These are phyloP conservation scores for Scomberomorus guttatus DNA, from an alignment of 2,797 vertebrate species.

Conservation along the genomic window DNA sequence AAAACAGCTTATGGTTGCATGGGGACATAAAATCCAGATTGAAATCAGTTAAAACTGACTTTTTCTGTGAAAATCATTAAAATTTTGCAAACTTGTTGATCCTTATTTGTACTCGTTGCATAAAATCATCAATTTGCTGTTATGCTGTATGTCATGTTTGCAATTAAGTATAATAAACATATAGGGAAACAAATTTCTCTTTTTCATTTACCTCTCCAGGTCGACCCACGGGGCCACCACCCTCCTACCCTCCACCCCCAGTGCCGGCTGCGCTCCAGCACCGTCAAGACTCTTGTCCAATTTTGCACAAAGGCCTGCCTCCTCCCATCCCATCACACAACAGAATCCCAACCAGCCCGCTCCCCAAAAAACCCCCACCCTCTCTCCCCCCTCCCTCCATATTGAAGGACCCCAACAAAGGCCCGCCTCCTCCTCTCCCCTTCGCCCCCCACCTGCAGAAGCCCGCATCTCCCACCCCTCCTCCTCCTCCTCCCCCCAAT, in stretches of 20 bases:
- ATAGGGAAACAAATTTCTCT: background rate
- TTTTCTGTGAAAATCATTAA: no score
- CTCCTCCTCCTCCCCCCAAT: constrained; percentile 43
- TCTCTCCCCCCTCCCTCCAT: constrained; percentile 38
- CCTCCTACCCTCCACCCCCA: constrained; percentile 92
- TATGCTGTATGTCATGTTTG: no score
- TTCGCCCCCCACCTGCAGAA: constrained; percentile 67
- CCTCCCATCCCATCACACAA: constrained; percentile 59
- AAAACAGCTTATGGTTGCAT: no score
- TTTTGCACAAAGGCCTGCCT: constrained; percentile 56
- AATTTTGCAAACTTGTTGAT: no score
- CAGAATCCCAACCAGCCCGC: constrained; percentile 38
- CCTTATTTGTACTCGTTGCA: no score
- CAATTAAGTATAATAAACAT: background rate
- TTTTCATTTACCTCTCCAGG: constrained; percentile 55
- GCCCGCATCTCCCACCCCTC: background rate
- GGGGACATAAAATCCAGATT: no score
- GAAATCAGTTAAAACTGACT: no score
- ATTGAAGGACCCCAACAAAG: constrained; percentile 68
- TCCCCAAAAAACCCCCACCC: constrained; percentile 64
- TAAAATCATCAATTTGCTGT: no score
- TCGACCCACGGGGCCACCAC: constrained; percentile 85
- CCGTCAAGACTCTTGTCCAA: constrained; percentile 56
- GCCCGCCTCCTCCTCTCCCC: constrained; percentile 68
- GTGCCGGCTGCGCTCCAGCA: constrained; percentile 79